Conservation (phyloP, 2,888 invertebrate genomes). For the Pteria penguin region DNA sequence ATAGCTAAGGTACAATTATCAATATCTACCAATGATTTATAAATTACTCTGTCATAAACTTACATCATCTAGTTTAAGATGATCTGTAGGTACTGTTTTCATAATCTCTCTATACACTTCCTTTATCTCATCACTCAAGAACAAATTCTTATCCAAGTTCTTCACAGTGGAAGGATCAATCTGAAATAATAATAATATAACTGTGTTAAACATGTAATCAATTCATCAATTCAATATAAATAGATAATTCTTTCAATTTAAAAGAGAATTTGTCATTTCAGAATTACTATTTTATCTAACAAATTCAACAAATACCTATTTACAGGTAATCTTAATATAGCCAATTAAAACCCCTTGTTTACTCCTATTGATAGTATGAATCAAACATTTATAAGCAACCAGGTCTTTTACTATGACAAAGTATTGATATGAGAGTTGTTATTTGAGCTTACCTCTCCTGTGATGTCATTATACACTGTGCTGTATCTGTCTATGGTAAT, state of each 20-base stretch:
- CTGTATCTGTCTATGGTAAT: conserved; percentile 73
- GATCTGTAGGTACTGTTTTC: conserved; percentile 77
- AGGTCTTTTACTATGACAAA: not conserved
- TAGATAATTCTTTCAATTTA: too few species aligned
- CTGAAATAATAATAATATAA: too few species aligned
- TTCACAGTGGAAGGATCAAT: conserved; percentile 77
- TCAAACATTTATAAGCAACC: not conserved
- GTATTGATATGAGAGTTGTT: not conserved
- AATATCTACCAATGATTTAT: too few species aligned
- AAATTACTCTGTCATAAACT: too few species aligned
- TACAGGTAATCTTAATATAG: too few species aligned
- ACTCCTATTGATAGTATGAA: not conserved
- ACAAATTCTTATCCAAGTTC: conserved; percentile 77
- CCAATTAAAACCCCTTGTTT: too few species aligned
- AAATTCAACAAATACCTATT: too few species aligned
- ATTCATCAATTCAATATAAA: too few species aligned
- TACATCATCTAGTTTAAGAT: conserved; percentile 77
- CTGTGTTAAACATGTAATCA: too few species aligned
- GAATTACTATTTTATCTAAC: too few species aligned
- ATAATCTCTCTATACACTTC: conserved; percentile 80
- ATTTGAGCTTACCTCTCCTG: conserved; percentile 72
- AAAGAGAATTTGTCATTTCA: too few species aligned
- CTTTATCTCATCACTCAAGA: conserved; percentile 78
- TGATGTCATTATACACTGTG: conserved; percentile 79
- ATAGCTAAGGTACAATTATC: too few species aligned